Base-by-base conservation (phyloP, 2,888 invertebrate genomes). In the Zygogramma bicolorata region DNA sequence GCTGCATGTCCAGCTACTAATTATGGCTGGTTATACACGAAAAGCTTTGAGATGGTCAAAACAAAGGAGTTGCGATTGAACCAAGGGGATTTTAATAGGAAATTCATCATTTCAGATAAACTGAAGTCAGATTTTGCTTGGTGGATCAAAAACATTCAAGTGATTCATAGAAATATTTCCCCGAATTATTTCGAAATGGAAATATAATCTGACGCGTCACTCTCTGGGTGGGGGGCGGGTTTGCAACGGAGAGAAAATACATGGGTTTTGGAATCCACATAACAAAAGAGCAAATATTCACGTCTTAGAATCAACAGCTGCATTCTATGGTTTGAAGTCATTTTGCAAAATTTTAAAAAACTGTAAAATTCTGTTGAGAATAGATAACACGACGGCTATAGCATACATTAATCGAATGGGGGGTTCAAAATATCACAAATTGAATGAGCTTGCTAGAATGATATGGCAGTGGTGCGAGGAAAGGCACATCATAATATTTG, bases 251-350 rank as follows among this genome's bases (percentile, higher is more conserved):
- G 20, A 13, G 27, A 57, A 66, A 58, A 22, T 22, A 25, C 53
- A 38, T 59, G 31, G 31, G 3, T 59, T 59, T n/a, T 71, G 68
- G 67, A 42, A 13, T 20, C 15, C 7, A 25, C 13, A 13, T 29
- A 27, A 70, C 25, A 70, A 65, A 66, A 34, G 20, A 10, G 31
- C 58, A 25, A 62, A 70, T 49, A 73, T 73, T 13, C 63, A 70
- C 15, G 46, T 15, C 18, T 58, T 70, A 67, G 73, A 73, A 62
- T 57, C 68, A 6, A 6, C 38, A 7, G 70, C 67, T 3, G 57
- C 31, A 25, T 67, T 60, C 15, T 18, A 34, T 70, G 65, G 29
- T 2, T 18, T 65, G 13, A 49, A 61, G 57, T 60, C 46, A 53
- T 73, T 70, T 34, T 62, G 66, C 8, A 71, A 63, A 71, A n/a